These are phyloP conservation scores for Exocentrus adspersus DNA, from an alignment of 2,888 invertebrate species.

Conservation along the genomic window DNA sequence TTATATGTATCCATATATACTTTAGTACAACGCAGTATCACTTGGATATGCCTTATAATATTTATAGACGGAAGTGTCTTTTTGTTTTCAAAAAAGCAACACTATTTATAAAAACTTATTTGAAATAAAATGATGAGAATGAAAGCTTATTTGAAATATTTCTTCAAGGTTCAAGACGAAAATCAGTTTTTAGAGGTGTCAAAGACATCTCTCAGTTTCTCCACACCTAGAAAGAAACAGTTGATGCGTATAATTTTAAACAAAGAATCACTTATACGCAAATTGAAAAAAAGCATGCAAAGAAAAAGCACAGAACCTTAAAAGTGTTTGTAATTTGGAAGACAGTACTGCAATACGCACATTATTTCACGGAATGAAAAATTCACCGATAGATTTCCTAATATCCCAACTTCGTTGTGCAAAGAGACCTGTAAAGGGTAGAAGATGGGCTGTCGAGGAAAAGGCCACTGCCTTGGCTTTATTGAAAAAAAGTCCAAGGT, in stretches of 20 bases:
- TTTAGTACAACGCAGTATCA: no score
- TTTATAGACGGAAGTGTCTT: no score
- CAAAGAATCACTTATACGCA: constrained; percentile 28
- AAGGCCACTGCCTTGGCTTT: constrained; percentile 28
- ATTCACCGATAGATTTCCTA: constrained; percentile 32
- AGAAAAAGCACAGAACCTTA: constrained; percentile 11
- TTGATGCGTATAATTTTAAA: constrained; percentile 22
- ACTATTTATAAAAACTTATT: no score
- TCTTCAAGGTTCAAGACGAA: no score
- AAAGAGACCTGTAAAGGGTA: constrained; percentile 5
- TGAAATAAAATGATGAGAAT: no score
- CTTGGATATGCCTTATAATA: no score
- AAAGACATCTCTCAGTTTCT: no score
- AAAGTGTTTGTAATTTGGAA: constrained; percentile 10
- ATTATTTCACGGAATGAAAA: constrained; percentile 22
- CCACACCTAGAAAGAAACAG: neutral
- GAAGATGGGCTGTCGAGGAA: constrained; percentile 28
- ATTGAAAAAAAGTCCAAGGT: constrained; percentile 30
- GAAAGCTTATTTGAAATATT: no score
- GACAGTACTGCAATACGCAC: constrained; percentile 20
- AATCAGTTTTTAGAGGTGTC: no score
- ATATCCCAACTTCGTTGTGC: constrained; percentile 29
- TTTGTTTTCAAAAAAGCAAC: no score
- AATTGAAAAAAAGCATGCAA: constrained; percentile 30
- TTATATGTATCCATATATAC: no score